phyloP scores from a whole-genome alignment of 2,113 vertebrate species.

The Bungarus multicinctus region DNA sequence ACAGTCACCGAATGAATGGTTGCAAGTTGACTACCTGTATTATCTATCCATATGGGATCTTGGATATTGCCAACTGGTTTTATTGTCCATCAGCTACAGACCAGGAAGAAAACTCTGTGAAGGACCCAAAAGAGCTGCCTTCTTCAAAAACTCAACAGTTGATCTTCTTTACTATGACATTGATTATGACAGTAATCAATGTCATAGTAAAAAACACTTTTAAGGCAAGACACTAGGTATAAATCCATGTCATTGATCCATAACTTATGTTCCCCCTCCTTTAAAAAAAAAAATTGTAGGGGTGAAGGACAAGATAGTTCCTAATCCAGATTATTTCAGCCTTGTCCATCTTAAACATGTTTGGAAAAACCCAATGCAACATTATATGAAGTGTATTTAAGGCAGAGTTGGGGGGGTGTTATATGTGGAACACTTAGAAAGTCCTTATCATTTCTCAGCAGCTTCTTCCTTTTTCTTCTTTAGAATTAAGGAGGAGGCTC shows the following conservation, averaged over 20 bases:
- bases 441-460: not conserved
- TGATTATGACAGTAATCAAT: not conserved
- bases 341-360: not conserved
- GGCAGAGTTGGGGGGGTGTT: not conserved
- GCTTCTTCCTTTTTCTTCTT: not conserved
- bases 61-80: not conserved
- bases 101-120: not conserved
- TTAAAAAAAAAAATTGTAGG: not conserved
- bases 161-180: no score
- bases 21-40: not conserved
- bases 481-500: not conserved
- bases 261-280: not conserved
- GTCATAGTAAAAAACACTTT: not conserved
- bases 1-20: no score
- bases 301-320: not conserved
- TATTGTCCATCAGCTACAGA: not conserved
- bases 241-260: not conserved
- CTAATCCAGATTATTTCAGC: not conserved
- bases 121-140: no score
- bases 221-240: not conserved
- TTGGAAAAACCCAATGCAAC: not conserved
- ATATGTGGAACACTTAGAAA: not conserved
- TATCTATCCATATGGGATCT: not conserved
- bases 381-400: not conserved
- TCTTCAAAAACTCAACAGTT: not conserved